Base-by-base conservation (phyloP, 2,113 vertebrate species). In the Neofelis nebulosa region DNA sequence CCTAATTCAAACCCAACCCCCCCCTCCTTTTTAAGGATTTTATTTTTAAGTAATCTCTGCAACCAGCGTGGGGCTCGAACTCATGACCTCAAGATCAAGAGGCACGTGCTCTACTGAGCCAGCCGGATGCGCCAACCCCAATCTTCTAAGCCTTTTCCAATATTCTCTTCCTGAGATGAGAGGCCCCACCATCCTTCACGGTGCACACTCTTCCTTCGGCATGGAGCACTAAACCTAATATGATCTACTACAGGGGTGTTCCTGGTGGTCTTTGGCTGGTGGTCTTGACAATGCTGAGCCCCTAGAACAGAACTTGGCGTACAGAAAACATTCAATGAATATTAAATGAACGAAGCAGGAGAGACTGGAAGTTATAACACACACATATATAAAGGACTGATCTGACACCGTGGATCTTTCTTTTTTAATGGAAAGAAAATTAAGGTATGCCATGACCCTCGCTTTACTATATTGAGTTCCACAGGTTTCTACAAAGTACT, bases 251-350 rank as follows among this genome's bases (percentile, higher is more conserved):
- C 33, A 81, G 91, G 18, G 86, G 50, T 92, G 36, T 18, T 76
- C 31, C 27, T 85, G 61, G 71, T 89, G 52, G 33, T 83, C 61
- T 88, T 79, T 74, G 29, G 52, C 23, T n/a, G 61, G 52, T 66
- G 16, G 65, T 12, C 23, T 89, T 94, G 68, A 86, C 23, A 83
- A 88, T 21, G 33, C 45, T 57, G 31, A 96, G 29, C 36, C 92
- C 27, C 27, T 63, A 61, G 36, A 81, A 93, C 9, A 93, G 55
- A 94, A 66, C 18, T 57, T 76, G 65, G 19, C 57, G 69, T 87
- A 66, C 1, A 94, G 36, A 89, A 94, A 84, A 13, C 45, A 79
- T 85, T 91, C 29, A 83, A 61, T 66, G 93, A 95, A 95, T 69
- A 91, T 0, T 73, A 11, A 48, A 61, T 29, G 33, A 92, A 52